These are phyloP conservation scores for Serripes groenlandicus DNA, from an alignment of 2,888 invertebrate species.

Conservation along the genomic window DNA sequence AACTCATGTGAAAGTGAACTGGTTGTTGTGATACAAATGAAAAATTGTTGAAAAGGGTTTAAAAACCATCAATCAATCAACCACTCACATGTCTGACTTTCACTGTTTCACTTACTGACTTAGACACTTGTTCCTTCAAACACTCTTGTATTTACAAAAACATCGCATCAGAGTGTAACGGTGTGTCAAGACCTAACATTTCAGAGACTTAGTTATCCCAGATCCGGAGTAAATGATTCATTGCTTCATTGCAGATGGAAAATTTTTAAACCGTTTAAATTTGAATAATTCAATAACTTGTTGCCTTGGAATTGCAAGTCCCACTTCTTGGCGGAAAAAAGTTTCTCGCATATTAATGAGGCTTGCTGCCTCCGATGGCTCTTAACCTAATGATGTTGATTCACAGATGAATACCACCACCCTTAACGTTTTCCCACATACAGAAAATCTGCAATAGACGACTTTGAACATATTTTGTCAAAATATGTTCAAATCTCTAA, in stretches of 20 bases:
- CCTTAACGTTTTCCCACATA: neutral
- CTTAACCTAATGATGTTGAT: neutral
- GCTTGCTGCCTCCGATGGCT: neutral
- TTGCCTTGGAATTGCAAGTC: constrained; percentile 14
- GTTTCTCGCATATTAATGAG: constrained; percentile 5
- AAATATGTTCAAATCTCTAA: too few relatives aligned
- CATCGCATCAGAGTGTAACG: too few relatives aligned
- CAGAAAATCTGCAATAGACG: neutral
- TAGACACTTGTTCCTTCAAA: too few relatives aligned
- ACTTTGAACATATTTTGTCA: too few relatives aligned
- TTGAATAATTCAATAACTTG: constrained; percentile 31
- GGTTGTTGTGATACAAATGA: too few relatives aligned
- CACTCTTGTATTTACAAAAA: too few relatives aligned
- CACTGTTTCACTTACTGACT: too few relatives aligned
- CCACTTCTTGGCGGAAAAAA: neutral
- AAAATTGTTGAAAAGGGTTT: too few relatives aligned
- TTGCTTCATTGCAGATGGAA: constrained; percentile 5
- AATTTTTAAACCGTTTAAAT: constrained; percentile 25
- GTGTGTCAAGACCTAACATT: neutral
- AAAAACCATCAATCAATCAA: too few relatives aligned
- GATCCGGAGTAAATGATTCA: constrained; percentile 5
- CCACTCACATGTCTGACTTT: too few relatives aligned
- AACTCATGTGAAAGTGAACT: too few relatives aligned
- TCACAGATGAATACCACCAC: neutral
- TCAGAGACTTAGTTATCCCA: constrained; percentile 5